Evolutionary conservation across 2,113 vertebrate species (phyloP), one percentile per base, ranked within the genome.

Genomic region (Tupaia tana): DNA sequence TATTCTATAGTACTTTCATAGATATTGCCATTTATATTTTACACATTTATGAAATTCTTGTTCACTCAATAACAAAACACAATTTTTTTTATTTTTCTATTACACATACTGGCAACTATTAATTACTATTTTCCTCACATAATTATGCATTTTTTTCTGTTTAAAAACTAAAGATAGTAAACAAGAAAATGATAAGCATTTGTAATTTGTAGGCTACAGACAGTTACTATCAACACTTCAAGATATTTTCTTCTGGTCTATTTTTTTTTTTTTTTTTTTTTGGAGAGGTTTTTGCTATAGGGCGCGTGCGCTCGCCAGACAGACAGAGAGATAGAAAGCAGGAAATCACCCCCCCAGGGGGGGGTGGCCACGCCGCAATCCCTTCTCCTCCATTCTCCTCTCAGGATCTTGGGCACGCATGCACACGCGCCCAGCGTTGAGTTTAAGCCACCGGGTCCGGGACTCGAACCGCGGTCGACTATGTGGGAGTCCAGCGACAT

Each of bases 51-150:
- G 19, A 61, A 56, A 11, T 43, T 6, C 6, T 89, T 94, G 59
- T 87, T 69, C 15, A 95, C 14, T 79, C 9, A 84, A 19, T 73
- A 86, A 27, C 6, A 75, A 81, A 34, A 84, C 20, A 71, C 11
- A 74, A 64, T 10, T n/a, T 70, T 13, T 91, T 43, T 91, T 91
- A 52, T 75, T 12, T 83, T 80, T 1, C 6, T 70, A 67, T 66
- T 91, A 71, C 0, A 89, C 73, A 75, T 87, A 56, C 18, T 91
- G 15, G 2, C 0, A 81, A 82, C 20, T 61, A 79, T 73, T 71
- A 77, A 61, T 83, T 93, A 81, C 34, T 94, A 34, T 86, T 77
- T 86, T 91, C 29, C 86, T 69, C 43, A 84, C 67, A 0, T 54
- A 88, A 63, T 88, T 86, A 58, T 79, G 1, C 1, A 69, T 61